phyloP scores from a whole-genome alignment of 2,888 invertebrate species.

The Trissolcus brochymenae region DNA sequence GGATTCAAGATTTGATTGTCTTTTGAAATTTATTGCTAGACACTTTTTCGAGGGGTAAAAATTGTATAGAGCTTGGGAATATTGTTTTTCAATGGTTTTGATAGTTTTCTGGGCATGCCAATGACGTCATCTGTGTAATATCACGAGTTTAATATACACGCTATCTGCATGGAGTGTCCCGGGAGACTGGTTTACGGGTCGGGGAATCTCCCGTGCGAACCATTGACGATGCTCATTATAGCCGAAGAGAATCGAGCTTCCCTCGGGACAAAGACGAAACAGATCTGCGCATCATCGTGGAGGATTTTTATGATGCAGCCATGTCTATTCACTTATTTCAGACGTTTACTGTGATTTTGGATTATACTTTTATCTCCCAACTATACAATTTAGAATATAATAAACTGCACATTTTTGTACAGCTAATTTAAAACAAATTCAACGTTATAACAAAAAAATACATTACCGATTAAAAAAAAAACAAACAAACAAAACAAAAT shows the following conservation, averaged over 20 bases:
- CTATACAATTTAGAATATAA: no score
- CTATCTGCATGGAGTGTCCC: conserved; percentile 45
- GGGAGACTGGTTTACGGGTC: conserved; percentile 64
- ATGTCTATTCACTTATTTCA: conserved; percentile 25
- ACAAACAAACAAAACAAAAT: no score
- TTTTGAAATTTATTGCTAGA: no score
- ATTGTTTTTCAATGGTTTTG: background rate
- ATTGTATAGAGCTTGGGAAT: no score
- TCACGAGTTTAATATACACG: conserved; percentile 49
- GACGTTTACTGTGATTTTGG: background rate
- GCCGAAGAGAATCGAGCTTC: conserved; percentile 45
- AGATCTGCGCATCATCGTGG: conserved; percentile 52
- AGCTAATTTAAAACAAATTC: no score
- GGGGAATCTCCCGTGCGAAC: conserved; percentile 60
- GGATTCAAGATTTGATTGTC: no score
- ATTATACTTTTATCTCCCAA: no score
- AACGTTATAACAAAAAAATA: no score
- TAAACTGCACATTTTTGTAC: no score
- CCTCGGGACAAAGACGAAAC: conserved; percentile 38
- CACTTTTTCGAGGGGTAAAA: no score
- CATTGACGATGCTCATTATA: conserved; percentile 61
- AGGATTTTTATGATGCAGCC: conserved; percentile 39
- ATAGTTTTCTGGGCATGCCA: conserved; percentile 18
- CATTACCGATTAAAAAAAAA: no score
- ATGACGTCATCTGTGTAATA: conserved; percentile 51